Conservation (phyloP, 92 coral and sea anemone species). For the Chrysogorgia sp. region DNA sequence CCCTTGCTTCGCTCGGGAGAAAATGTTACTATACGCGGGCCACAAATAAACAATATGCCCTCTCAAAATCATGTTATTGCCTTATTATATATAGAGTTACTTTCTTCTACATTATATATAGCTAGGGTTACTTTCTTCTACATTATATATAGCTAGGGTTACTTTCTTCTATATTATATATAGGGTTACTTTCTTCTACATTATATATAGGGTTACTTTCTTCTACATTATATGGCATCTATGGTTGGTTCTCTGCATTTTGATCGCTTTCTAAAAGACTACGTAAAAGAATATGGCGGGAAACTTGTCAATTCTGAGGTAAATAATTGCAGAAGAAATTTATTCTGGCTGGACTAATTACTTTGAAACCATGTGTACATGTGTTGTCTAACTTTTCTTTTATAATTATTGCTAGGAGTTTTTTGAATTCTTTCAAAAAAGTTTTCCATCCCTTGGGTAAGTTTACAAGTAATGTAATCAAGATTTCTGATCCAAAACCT, state of each 20-base stretch:
- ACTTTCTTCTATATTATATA: not conserved
- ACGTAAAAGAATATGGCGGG: conserved; percentile 82
- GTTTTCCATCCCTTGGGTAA: conserved; percentile 68
- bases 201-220: conserved; percentile 78
- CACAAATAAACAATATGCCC: no score
- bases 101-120: no score
- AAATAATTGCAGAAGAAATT: not conserved
- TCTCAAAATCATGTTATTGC: no score
- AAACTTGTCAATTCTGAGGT: conserved; percentile 94
- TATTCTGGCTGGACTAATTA: not conserved
- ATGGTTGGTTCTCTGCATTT: conserved; percentile 83
- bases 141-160: not conserved
- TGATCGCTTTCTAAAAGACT: conserved; percentile 74
- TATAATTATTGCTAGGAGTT: conserved; percentile 64
- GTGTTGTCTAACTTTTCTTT: not conserved
- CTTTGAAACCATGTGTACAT: not conserved
- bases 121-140: no score
- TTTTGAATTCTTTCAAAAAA: conserved; percentile 69
- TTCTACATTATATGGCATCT: conserved; percentile 83
- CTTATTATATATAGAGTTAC: no score
- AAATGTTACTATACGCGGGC: no score
- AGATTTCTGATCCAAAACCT: not conserved
- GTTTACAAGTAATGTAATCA: conserved; percentile 59
- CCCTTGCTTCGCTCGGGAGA: no score
- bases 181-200: conserved; percentile 90